phyloP scores from a whole-genome alignment of 2,797 vertebrate species.

The Hippoglossus hippoglossus region DNA sequence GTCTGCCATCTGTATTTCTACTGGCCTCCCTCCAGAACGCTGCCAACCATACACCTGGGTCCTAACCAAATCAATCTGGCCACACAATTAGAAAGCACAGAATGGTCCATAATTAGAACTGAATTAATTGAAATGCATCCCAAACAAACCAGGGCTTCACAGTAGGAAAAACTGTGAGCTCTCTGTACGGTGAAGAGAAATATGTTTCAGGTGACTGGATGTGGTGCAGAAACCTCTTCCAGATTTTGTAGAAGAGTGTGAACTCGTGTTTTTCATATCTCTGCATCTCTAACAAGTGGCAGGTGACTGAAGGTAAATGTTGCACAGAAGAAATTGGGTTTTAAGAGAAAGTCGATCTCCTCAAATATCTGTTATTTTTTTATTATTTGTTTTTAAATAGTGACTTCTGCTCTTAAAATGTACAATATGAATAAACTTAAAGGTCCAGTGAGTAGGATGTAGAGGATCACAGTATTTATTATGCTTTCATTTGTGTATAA shows the following conservation, averaged over 20 bases:
- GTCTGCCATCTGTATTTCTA: constrained; percentile 35
- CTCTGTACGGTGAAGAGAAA: background rate
- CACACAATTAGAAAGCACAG: constrained; percentile 32
- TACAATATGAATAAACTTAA: background rate
- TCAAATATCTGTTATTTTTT: background rate
- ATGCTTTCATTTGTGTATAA: too few relatives aligned
- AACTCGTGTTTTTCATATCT: constrained; percentile 5
- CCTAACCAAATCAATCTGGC: constrained; percentile 37
- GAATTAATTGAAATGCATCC: constrained; percentile 35
- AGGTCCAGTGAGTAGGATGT: too few relatives aligned
- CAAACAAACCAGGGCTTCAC: constrained; percentile 20
- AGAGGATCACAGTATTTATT: too few relatives aligned
- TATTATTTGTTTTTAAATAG: background rate
- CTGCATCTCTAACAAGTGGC: constrained; percentile 9
- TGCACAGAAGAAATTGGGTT: background rate
- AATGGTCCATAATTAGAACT: constrained; percentile 34
- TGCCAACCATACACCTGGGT: constrained; percentile 8
- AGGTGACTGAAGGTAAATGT: background rate
- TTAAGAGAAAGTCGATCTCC: background rate
- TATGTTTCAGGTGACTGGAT: constrained; percentile 12
- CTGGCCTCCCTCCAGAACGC: constrained; percentile 17
- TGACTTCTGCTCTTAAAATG: background rate
- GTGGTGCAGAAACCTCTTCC: constrained; percentile 9
- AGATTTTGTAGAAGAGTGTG: constrained; percentile 19
- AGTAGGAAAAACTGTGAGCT: constrained; percentile 1